These are phyloP conservation scores for Vidua macroura DNA, from an alignment of 2,113 vertebrate genomes.

Conservation along the genomic window DNA sequence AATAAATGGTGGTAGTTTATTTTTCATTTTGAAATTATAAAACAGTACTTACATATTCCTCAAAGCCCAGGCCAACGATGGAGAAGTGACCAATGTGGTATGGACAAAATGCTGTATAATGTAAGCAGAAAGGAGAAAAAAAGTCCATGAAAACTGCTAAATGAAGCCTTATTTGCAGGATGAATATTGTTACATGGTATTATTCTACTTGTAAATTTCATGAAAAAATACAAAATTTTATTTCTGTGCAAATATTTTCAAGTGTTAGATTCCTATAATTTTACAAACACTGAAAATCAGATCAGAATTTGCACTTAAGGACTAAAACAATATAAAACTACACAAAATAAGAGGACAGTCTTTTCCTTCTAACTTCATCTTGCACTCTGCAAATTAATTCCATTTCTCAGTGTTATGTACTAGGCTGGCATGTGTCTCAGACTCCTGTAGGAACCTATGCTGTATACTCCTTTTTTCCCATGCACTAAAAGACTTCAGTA, in stretches of 20 bases:
- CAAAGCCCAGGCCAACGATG: conserved; percentile 92
- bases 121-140: not conserved
- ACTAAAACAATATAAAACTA: not conserved
- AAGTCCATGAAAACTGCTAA: conserved; percentile 21
- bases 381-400: not conserved
- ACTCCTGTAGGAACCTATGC: not conserved
- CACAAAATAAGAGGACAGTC: not conserved
- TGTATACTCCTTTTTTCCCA: not conserved
- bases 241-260: not conserved
- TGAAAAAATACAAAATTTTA: not conserved
- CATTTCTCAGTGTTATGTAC: not conserved
- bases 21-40: not conserved
- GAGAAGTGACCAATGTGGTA: conserved; percentile 98
- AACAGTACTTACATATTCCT: conserved; percentile 88
- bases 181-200: not conserved
- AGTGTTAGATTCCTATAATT: not conserved
- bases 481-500: not conserved
- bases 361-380: not conserved
- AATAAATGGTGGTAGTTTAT: not conserved
- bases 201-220: not conserved
- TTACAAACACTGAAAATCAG: not conserved
- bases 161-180: not conserved
- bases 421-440: not conserved
- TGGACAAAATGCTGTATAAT: conserved; percentile 88
- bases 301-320: not conserved